These are phyloP conservation scores for Campoletis sonorensis DNA, from an alignment of 1,140 invertebrate species.

Conservation along the genomic window DNA sequence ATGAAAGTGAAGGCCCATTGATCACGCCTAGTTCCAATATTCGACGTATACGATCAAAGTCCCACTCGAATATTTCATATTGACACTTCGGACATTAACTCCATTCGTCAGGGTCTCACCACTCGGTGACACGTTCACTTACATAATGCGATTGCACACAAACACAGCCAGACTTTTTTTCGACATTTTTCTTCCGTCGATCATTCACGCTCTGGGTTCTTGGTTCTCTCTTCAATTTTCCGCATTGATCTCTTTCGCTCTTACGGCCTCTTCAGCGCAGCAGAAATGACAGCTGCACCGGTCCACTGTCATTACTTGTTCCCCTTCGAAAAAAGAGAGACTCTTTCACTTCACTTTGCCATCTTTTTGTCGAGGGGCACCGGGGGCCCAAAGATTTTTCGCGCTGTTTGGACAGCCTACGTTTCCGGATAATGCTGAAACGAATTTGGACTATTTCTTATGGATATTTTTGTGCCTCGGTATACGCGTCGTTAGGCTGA, in stretches of 20 bases:
- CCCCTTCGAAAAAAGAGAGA: slow-evolving; percentile 12
- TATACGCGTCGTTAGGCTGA: no score
- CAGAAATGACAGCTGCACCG: slow-evolving; percentile 48
- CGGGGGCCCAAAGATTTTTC: slow-evolving; percentile 24
- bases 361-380: slow-evolving; percentile 40
- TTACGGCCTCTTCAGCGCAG: background rate
- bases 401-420: slow-evolving; percentile 55
- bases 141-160: slow-evolving; percentile 34
- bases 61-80: slow-evolving; percentile 61
- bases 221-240: slow-evolving; percentile 14
- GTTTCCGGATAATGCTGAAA: slow-evolving; percentile 43
- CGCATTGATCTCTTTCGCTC: slow-evolving; percentile 20
- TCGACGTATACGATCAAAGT: slow-evolving; percentile 37
- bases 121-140: slow-evolving; percentile 49
- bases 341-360: slow-evolving; percentile 37
- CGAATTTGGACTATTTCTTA: slow-evolving; percentile 24
- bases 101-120: slow-evolving; percentile 56
- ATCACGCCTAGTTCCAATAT: slow-evolving; percentile 46
- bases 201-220: slow-evolving; percentile 23
- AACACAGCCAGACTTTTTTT: background rate
- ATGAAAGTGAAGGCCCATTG: slow-evolving; percentile 9
- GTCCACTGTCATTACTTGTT: slow-evolving; percentile 44
- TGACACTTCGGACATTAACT: slow-evolving; percentile 62
- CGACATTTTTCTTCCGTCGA: slow-evolving; percentile 6
- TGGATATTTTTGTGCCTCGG: background rate